Evolutionary conservation across 2,113 vertebrate species (phyloP).

Genomic region (Phocoena phocoena): DNA sequence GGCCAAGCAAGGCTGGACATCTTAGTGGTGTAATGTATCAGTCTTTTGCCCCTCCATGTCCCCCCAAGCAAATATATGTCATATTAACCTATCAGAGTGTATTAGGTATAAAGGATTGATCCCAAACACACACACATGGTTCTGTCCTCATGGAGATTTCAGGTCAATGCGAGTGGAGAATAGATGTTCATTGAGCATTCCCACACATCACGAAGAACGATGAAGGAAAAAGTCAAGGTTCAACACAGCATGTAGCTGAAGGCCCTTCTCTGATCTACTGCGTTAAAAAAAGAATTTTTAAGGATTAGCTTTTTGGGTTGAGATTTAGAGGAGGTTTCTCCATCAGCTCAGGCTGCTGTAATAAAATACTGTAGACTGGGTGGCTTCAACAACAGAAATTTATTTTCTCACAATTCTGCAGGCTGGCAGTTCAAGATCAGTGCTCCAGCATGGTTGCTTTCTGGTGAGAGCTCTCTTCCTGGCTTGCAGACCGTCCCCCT

Average conservation of each 20-base stretch:
- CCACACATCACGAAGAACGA: neutral
- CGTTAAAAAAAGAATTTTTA: neutral
- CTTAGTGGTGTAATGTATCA: accelerated
- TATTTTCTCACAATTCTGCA: neutral
- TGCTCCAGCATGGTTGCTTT: accelerated
- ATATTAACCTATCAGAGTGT: neutral
- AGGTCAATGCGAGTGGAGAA: neutral
- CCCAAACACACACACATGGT: neutral
- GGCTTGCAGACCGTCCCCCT: neutral
- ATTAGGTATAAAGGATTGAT: neutral
- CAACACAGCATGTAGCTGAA: neutral
- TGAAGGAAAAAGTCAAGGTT: no score
- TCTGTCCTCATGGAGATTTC: neutral
- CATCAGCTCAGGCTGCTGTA: neutral
- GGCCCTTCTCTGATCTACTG: neutral
- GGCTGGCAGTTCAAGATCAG: neutral
- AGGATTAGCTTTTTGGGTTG: neutral
- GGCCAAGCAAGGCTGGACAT: neutral
- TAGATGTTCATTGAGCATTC: neutral
- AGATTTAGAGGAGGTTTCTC: neutral
- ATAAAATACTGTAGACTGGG: neutral
- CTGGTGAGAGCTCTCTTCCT: neutral
- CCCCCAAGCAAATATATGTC: neutral
- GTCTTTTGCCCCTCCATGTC: no score
- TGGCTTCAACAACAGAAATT: neutral